Evolutionary conservation across 2,113 vertebrate species (phyloP), one percentile per base, ranked within the genome.

Genomic region (Rostratula benghalensis): DNA sequence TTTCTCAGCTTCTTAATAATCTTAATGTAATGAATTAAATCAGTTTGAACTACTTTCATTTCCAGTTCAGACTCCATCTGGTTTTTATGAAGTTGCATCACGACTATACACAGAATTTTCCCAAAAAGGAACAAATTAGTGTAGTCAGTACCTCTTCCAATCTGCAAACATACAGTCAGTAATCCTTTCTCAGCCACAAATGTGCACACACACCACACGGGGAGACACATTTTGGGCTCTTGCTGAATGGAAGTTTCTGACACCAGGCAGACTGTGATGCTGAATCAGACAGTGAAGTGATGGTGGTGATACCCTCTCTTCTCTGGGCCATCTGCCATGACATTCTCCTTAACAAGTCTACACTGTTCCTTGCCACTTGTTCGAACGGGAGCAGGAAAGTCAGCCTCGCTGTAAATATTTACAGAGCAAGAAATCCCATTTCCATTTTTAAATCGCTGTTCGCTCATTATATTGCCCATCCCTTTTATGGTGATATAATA

Each of bases 191-290:
- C 70, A 68, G 60, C 48, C 39, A 46, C 27, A 0, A 2, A 68
- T 0, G 4, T 1, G 1, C n/a, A 3, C 14, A 4, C 28, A 9
- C n/a, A 20, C 53, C 16, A 18, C 7, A 3, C 3, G 54, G 1
- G 7, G 24, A 19, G 7, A 3, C 8, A 14, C 20, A 5, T 41
- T 57, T 37, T 14, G 35, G 53, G 31, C 33, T 59, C 23, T 31
- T 64, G 39, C 33, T 69, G 61, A 73, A 43, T 3, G 43, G 18
- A 71, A 56, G 33, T 11, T 84, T 87, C 61, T 82, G 57, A 61
- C 1, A 7, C 23, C 41, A 54, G 75, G 7, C 53, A 83, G 75
- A 13, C 25, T 51, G 46, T 8, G n/a, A 74, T 43, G 86, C 25
- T 41, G 43, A 39, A 41, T 50, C 60, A 75, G 43, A 11, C 57